Evolutionary conservation across 37 sponge, comb jelly and placozoan genomes (phyloP).

Genomic region (Petrosia ficiformis): DNA sequence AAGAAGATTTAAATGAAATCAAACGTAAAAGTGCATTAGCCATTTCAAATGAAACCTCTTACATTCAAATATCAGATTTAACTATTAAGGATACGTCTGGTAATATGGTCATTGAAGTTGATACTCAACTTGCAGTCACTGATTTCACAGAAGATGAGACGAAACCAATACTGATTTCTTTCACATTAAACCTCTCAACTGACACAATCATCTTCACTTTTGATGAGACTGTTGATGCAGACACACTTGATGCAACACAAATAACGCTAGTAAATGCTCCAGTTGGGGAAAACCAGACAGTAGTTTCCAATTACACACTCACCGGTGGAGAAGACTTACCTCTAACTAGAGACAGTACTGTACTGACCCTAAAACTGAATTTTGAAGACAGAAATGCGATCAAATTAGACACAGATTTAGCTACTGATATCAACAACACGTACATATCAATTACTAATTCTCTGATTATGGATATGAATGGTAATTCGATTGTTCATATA

Average conservation of each 20-base stretch:
- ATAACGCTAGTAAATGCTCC: constrained; percentile 40
- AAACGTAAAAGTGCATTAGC: constrained; percentile 54
- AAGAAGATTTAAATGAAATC: constrained; percentile 74
- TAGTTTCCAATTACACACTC: constrained; percentile 50
- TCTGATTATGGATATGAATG: constrained; percentile 70
- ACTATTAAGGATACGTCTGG: constrained; percentile 60
- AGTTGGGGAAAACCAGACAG: neutral
- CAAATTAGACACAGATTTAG: constrained; percentile 70
- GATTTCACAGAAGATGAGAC: constrained; percentile 69
- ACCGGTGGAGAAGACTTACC: constrained; percentile 76
- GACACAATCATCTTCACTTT: constrained; percentile 73
- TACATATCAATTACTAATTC: constrained; percentile 41
- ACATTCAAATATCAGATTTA: constrained; percentile 30
- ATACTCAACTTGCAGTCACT: constrained; percentile 28
- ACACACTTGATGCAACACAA: constrained; percentile 48
- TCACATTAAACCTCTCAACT: constrained; percentile 61
- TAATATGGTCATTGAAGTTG: constrained; percentile 39
- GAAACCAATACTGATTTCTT: constrained; percentile 63
- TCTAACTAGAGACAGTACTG: constrained; percentile 33
- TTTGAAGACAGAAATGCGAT: constrained; percentile 75
- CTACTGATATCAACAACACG: constrained; percentile 42
- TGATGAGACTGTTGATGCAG: constrained; percentile 76
- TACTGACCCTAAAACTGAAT: constrained; percentile 46
- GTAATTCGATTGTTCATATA: constrained; percentile 58
- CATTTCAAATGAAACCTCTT: constrained; percentile 58